Base-by-base conservation (phyloP, 2,888 invertebrate genomes). In the Morinoia aosen region DNA sequence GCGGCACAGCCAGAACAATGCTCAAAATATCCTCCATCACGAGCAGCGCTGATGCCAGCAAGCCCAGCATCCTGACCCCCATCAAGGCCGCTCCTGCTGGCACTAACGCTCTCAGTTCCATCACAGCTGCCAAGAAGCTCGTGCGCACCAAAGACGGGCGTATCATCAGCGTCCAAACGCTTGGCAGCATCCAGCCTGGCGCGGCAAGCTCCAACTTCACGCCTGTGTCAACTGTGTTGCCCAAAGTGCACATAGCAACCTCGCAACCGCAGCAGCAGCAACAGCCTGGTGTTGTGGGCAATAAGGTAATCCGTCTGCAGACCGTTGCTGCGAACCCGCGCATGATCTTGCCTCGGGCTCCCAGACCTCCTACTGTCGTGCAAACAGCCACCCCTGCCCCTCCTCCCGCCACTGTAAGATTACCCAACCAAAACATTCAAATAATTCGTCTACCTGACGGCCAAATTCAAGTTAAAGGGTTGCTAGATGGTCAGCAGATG, bases 401-500 rank as follows among this genome's bases (percentile, higher is more conserved):
- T 40, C 97, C 97, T 95, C 96, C 96, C 3, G 97, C 97, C 96
- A 98, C 98, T 97, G 97, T 98, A 40, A 97, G 97, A 33, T 94
- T 94, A 33, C 94, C 95, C 48, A 95, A 95, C 33, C 98, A 99
- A 97, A 98, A 98, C 97, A 98, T 99, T 33, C 99, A 99, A 97
- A 99, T 99, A 97, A 98, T 99, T 97, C 98, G 99, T 97, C 98
- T 98, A 0, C 98, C 99, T 0, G 99, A 99, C 97, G 99, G 99
- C 57, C 99, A 99, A 97, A 98, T 99, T 39, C 98, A 99, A 97
- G 99, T 99, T 2, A 98, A 98, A 96, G 99, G 99, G 0, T 98
- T 99, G 16, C 98, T 99, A 97, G 98, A 99, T 94, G 99, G 99
- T 96, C 99, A 99, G 97, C 99, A 99, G 97, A 97, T 99, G 95